Conservation (phyloP, 1,140 invertebrate species). For the Carcinoscorpius rotundicauda region DNA sequence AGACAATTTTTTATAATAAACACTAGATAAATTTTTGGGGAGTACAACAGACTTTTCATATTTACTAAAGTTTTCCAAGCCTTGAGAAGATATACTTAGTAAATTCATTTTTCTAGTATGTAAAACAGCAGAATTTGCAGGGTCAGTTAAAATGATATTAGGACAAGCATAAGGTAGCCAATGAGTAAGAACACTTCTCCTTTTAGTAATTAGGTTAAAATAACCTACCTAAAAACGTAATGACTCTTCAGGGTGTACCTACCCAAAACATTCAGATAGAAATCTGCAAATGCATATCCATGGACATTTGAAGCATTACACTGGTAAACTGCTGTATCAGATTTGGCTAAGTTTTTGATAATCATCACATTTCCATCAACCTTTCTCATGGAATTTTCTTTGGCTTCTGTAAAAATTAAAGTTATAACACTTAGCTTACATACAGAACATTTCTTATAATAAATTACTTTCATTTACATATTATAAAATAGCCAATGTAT, state of each 20-base stretch:
- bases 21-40: no score
- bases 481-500: no score
- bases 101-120: no score
- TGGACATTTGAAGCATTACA: conserved; percentile 98
- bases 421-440: no score
- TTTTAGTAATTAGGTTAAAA: background rate
- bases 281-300: conserved; percentile 96
- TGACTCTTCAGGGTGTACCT: conserved; percentile 24
- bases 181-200: background rate
- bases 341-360: conserved; percentile 67
- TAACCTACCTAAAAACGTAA: background rate
- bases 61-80: no score
- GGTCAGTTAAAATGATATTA: conserved; percentile 14
- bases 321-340: conserved; percentile 93
- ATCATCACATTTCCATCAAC: conserved; percentile 53
- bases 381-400: conserved; percentile 53
- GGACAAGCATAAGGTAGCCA: background rate
- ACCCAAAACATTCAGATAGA: conserved; percentile 91
- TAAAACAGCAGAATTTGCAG: no score
- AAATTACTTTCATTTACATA: no score
- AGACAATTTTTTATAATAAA: no score
- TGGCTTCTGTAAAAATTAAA: conserved; percentile 40
- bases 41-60: no score
- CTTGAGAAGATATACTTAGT: no score
- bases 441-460: no score